Evolutionary conservation across 1,140 invertebrate genomes (phyloP), one percentile per base, ranked within the genome.

Genomic region (Rhynchophorus ferrugineus): DNA sequence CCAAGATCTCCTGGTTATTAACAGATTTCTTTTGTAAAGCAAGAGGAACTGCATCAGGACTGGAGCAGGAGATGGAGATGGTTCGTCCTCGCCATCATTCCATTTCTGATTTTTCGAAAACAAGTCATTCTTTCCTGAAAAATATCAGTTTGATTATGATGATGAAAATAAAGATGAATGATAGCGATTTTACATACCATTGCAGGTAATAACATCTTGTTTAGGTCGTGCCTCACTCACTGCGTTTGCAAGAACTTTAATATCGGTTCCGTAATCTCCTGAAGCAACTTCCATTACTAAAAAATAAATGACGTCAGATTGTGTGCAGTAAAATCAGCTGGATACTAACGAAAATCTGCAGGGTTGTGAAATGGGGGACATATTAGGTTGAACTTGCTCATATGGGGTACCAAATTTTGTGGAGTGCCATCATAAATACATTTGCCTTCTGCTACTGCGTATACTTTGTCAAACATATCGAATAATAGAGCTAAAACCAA

Each of bases 301-400:
- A 79, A 1, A 22, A 49, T 11, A 1, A 18, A 37, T 22, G 14
- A 41, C n/a, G 19, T n/a, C 5, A n/a, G 19, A 3, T 29, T 29
- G 43, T 42, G 34, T 22, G 1, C 3, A 47, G 43, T 29, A 7
- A 29, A 47, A 19, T 34, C 20, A 29, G n/a, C 17, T 34, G 16
- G 7, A 34, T 43, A 77, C 83, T 79, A 77, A 92, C 89, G 75
- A 73, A 89, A 97, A 73, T 96, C 93, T 16, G 93, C 91, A 3
- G 93, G 92, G 71, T 97, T 98, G 69, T 97, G 92, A 65, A 95
- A 97, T 16, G 85, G 75, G 1, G 95, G 95, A 70, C 94, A 97
- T 7, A 80, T 72, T 2, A 94, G 72, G 8, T 85, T 87, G 20
- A 91, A 78, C 1, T 79, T 79, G 3, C 76, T 73, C 20, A 96